phyloP scores from a whole-genome alignment of 1,140 invertebrate species.

The Matsumurasca onukii region DNA sequence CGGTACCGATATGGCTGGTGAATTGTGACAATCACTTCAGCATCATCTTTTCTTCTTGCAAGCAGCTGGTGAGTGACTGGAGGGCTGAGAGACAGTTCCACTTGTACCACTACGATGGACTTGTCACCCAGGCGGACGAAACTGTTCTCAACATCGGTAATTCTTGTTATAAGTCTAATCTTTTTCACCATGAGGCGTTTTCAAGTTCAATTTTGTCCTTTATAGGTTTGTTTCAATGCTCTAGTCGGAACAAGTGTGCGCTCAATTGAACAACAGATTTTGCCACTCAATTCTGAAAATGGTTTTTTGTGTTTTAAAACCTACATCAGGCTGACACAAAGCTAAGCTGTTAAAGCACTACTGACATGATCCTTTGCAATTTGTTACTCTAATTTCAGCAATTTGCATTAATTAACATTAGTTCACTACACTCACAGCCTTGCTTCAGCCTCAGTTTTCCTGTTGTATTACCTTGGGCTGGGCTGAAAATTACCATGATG shows the following conservation, averaged over 20 bases:
- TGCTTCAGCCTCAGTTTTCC: no score
- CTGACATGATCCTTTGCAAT: no score
- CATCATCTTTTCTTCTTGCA: constrained; percentile 52
- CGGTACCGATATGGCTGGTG: constrained; percentile 59
- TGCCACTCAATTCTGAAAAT: not conserved
- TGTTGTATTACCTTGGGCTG: no score
- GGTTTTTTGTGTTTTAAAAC: not conserved
- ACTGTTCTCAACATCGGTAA: constrained; percentile 55
- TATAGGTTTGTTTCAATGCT: not conserved
- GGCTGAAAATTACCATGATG: no score
- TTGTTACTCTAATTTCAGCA: no score
- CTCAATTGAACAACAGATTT: not conserved
- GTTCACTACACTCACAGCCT: no score
- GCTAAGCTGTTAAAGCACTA: no score
- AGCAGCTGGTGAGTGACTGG: constrained; percentile 49
- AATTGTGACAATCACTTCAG: constrained; percentile 60
- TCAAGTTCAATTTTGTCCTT: constrained; percentile 8
- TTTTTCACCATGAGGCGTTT: not conserved
- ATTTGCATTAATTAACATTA: no score
- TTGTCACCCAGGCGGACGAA: constrained; percentile 53
- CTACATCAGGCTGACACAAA: not conserved
- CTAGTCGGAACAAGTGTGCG: not conserved
- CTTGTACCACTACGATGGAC: constrained; percentile 58
- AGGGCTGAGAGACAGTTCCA: constrained; percentile 53
- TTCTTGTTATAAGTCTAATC: constrained; percentile 8